These are phyloP conservation scores for Germaria angustata DNA, from an alignment of 2,888 invertebrate genomes.

Conservation along the genomic window DNA sequence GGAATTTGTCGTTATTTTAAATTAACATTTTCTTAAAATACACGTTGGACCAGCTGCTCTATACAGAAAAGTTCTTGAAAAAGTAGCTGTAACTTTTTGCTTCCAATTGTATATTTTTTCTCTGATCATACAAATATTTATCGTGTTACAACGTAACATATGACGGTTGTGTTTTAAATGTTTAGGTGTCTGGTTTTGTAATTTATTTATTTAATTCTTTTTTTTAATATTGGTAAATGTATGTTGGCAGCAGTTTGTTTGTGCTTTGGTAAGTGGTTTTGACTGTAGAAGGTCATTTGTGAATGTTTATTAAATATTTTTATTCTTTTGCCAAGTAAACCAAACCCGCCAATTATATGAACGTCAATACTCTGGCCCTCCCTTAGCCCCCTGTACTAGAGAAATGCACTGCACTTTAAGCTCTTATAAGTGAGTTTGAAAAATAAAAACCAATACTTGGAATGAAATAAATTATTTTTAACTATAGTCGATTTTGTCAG, in stretches of 20 bases:
- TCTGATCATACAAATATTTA: background rate
- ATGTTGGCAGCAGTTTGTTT: conserved; percentile 16
- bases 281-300: conserved; percentile 65
- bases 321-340: conserved; percentile 26
- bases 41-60: background rate
- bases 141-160: conserved; percentile 33
- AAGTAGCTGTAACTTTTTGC: no score
- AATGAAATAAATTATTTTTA: conserved; percentile 14
- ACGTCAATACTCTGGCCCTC: background rate
- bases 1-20: background rate
- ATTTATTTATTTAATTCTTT: conserved; percentile 26
- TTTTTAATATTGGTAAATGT: background rate
- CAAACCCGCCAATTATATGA: background rate
- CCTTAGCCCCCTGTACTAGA: background rate
- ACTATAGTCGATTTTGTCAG: conserved; percentile 38
- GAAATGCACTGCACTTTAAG: background rate
- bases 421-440: conserved; percentile 29
- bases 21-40: background rate
- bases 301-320: conserved; percentile 62
- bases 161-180: conserved; percentile 13
- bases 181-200: conserved; percentile 20
- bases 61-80: conserved; percentile 25
- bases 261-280: conserved; percentile 57
- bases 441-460: background rate
- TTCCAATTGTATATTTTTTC: no score